phyloP scores from a whole-genome alignment of 2,113 vertebrate species.

The Panthera leo region DNA sequence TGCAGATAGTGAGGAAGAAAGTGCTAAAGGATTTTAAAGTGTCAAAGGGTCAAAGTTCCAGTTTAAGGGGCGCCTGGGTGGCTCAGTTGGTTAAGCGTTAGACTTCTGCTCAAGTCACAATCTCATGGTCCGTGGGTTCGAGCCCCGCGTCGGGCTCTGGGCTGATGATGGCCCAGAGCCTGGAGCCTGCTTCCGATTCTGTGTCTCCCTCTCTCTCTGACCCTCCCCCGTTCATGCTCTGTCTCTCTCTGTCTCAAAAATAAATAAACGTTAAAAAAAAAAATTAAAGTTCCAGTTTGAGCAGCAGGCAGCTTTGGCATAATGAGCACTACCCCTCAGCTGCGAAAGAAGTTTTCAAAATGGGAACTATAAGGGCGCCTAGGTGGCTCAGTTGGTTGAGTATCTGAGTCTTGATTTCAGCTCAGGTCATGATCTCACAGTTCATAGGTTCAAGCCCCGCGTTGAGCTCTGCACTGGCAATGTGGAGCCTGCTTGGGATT shows the following conservation, averaged over 20 bases:
- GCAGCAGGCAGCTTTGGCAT: neutral
- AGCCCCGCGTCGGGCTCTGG: neutral
- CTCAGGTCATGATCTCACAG: too few relatives aligned
- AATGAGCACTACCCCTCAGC: neutral
- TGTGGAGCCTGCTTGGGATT: too few relatives aligned
- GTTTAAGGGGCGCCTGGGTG: neutral
- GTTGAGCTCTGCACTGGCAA: too few relatives aligned
- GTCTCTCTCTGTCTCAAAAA: neutral
- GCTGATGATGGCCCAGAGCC: neutral
- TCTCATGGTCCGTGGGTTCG: neutral
- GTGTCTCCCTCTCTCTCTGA: neutral
- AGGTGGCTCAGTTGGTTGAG: too few relatives aligned
- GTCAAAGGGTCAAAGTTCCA: neutral
- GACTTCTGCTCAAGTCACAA: neutral
- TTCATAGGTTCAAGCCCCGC: too few relatives aligned
- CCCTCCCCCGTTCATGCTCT: neutral
- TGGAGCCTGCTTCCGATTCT: neutral
- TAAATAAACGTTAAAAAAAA: too few relatives aligned
- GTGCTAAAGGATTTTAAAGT: neutral
- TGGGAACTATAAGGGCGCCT: neutral
- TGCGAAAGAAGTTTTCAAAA: neutral
- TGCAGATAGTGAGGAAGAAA: neutral
- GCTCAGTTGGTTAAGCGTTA: neutral
- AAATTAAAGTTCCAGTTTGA: neutral
- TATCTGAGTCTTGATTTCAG: too few relatives aligned